phyloP scores from a whole-genome alignment of 2,888 invertebrate genomes.

The Lithophane socia region DNA sequence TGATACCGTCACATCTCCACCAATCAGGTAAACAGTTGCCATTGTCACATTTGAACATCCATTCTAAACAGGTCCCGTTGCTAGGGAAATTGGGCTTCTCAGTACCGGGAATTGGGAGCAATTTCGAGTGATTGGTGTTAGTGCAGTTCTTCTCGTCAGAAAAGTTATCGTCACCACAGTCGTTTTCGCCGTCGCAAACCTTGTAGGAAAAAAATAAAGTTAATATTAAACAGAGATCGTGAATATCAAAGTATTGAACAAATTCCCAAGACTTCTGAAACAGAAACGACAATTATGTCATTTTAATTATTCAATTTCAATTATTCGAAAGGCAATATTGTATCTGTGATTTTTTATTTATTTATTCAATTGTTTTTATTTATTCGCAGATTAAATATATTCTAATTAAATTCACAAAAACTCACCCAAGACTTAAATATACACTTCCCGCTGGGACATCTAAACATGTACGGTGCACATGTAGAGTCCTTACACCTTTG shows the following conservation, averaged over 20 bases:
- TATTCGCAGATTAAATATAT: too few species aligned
- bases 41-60: constrained; percentile 95
- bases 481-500: constrained; percentile 91
- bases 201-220: constrained; percentile 50
- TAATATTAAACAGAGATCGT: background rate
- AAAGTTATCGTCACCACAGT: constrained; percentile 92
- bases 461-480: constrained; percentile 94
- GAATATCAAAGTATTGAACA: background rate
- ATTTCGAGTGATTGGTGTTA: constrained; percentile 75
- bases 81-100: constrained; percentile 76
- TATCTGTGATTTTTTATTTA: too few species aligned
- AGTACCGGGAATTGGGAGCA: constrained; percentile 75
- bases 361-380: too few species aligned
- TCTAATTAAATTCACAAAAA: constrained; percentile 30
- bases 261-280: background rate
- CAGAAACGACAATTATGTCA: background rate
- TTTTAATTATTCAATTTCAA: too few species aligned
- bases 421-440: constrained; percentile 90
- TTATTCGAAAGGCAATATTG: too few species aligned
- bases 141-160: constrained; percentile 94
- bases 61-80: constrained; percentile 91
- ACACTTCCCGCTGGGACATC: constrained; percentile 91
- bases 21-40: constrained; percentile 93
- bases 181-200: constrained; percentile 93
- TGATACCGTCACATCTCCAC: constrained; percentile 95